Evolutionary conservation across 2,113 vertebrate genomes (phyloP).

Genomic region (Phalacrocorax carbo): DNA sequence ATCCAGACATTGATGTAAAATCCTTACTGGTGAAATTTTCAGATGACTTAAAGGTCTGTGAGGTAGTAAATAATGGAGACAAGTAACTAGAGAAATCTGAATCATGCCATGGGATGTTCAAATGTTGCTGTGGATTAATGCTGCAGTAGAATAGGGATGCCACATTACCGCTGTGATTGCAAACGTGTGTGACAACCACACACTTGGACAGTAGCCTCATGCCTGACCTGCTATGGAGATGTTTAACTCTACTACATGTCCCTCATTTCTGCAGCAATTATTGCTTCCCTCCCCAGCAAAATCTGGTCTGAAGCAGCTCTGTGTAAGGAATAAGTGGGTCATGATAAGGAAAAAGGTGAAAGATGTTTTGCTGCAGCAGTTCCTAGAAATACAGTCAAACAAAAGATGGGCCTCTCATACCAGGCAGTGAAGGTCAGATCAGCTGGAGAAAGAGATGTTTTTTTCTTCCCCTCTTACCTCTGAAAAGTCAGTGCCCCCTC

Average conservation of each 20-base stretch:
- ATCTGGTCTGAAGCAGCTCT: background rate
- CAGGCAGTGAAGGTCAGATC: background rate
- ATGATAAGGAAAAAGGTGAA: background rate
- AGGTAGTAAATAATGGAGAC: background rate
- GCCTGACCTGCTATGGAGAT: background rate
- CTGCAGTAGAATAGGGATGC: rapidly evolving
- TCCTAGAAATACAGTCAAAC: background rate
- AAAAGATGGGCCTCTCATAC: background rate
- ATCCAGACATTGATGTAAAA: background rate
- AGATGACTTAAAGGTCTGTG: background rate
- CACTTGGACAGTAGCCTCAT: background rate
- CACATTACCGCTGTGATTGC: background rate
- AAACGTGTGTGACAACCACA: background rate
- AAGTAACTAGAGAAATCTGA: background rate
- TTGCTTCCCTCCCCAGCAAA: background rate
- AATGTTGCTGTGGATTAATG: background rate
- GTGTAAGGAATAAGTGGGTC: background rate
- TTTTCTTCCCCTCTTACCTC: background rate
- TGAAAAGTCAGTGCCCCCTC: background rate
- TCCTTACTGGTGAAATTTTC: background rate
- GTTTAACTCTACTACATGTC: background rate
- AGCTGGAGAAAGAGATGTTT: background rate
- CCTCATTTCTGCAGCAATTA: background rate
- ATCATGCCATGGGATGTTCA: rapidly evolving
- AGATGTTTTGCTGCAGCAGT: background rate